A percentile compares a stretch with the other conserved stretches of the same genome.
phyloP scores from a whole-genome alignment of 2,888 invertebrate genomes.

The Thyatira batis region DNA sequence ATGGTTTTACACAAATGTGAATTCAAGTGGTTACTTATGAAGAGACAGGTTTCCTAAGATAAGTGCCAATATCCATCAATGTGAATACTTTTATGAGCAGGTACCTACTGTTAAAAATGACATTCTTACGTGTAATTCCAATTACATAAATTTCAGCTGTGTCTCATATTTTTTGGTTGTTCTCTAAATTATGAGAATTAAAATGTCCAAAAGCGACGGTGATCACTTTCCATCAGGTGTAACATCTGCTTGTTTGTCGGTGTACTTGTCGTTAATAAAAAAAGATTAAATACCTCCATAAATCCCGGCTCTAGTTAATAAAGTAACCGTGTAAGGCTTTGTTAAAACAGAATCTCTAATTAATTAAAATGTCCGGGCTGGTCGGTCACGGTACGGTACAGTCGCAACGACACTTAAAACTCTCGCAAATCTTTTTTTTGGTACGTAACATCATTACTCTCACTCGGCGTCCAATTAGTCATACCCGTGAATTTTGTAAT shows the following conservation, averaged over 20 bases:
- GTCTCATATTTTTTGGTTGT: no score
- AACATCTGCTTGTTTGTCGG: no score
- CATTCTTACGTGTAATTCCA: no score
- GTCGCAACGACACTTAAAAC: background rate
- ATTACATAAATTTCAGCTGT: no score
- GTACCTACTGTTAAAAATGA: no score
- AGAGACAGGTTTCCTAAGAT: no score
- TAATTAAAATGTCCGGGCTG: background rate
- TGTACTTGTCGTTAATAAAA: background rate
- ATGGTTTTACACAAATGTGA: slow-evolving; percentile 10
- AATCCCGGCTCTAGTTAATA: slow-evolving; percentile 6
- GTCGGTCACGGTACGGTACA: background rate
- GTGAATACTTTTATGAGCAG: no score
- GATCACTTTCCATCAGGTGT: no score
- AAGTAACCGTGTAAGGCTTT: slow-evolving; percentile 5
- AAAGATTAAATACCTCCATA: background rate
- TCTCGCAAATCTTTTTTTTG: slow-evolving; percentile 13
- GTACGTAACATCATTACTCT: slow-evolving; percentile 38
- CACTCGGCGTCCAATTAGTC: slow-evolving; percentile 49
- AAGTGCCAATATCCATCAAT: no score
- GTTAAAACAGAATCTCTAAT: background rate
- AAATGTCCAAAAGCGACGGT: no score
- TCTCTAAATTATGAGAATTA: no score
- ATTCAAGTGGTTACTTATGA: no score
- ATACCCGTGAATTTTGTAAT: slow-evolving; percentile 42